Conservation (phyloP, 2,888 invertebrate genomes). For the Temnothorax ravouxi region DNA sequence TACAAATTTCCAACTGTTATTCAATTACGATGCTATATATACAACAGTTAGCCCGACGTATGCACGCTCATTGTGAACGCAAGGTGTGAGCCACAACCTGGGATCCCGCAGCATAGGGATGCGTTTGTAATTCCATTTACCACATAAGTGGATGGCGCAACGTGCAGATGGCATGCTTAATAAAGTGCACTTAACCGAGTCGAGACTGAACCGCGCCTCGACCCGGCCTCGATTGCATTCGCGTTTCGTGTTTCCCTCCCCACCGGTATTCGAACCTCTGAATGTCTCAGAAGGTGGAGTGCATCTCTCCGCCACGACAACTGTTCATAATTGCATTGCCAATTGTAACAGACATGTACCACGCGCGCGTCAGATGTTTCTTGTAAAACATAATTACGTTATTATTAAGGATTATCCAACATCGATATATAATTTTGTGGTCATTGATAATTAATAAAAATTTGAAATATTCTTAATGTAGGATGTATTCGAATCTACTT, state of each 20-base stretch:
- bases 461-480: conserved; percentile 1
- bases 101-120: conserved; percentile 68
- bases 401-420: not conserved
- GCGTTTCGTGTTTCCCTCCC: conserved; percentile 58
- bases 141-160: conserved; percentile 78
- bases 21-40: conserved; percentile 31
- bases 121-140: conserved; percentile 83
- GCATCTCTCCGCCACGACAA: conserved; percentile 57
- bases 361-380: conserved; percentile 22
- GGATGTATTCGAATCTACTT: too few relatives aligned
- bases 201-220: conserved; percentile 67
- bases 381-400: conserved; percentile 20
- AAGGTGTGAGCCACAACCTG: conserved; percentile 68
- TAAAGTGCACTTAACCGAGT: conserved; percentile 80
- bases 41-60: conserved; percentile 35
- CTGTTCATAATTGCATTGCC: conserved; percentile 71
- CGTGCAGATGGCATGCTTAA: conserved; percentile 80
- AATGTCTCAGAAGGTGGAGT: conserved; percentile 63
- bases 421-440: not conserved
- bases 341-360: conserved; percentile 60
- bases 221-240: conserved; percentile 75
- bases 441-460: not conserved
- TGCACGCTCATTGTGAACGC: conserved; percentile 57
- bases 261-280: conserved; percentile 37
- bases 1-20: conserved; percentile 36